Evolutionary conservation across 2,797 vertebrate species (phyloP), one percentile per base, ranked within the genome.

Genomic region (Gambelia wislizenii): DNA sequence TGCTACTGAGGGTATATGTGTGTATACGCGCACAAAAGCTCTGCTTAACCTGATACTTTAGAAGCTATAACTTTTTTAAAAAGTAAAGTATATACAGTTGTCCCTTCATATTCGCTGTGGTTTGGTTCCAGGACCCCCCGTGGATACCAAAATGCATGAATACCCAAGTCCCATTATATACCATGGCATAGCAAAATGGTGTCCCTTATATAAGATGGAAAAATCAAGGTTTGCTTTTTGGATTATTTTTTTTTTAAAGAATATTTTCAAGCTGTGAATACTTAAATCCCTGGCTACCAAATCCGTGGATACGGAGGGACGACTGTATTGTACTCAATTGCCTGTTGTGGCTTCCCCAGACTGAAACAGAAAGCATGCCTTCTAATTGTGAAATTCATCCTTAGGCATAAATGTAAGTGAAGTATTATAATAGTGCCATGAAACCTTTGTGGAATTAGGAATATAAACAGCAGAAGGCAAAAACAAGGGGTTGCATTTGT

Each of bases 61-160:
- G 93, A 94, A 93, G 88, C 69, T 49, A 84, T 85, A 91, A 89
- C 78, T 25, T 81, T 93, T 94, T 94, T 72, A 4, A 72, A 36
- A 70, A 69, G 3, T 54, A 54, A 54, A 16, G 30, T 81, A 42
- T 67, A 87, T 13, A 52, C 59, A 4, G 70, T 85, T n/a, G n/a
- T n/a, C n/a, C n/a, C n/a, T n/a, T n/a, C n/a, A n/a, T n/a, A n/a
- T n/a, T n/a, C n/a, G n/a, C n/a, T n/a, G n/a, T n/a, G n/a, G n/a
- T n/a, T n/a, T n/a, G n/a, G n/a, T n/a, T n/a, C n/a, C n/a, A n/a
- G n/a, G n/a, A n/a, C n/a, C n/a, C n/a, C n/a, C n/a, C n/a, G n/a
- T n/a, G n/a, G n/a, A n/a, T n/a, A n/a, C n/a, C n/a, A n/a, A n/a
- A n/a, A n/a, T n/a, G n/a, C n/a, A n/a, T n/a, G n/a, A n/a, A n/a